These are phyloP conservation scores for Periophthalmodon schlosseri DNA, from an alignment of 2,113 vertebrate species.

Conservation along the genomic window DNA sequence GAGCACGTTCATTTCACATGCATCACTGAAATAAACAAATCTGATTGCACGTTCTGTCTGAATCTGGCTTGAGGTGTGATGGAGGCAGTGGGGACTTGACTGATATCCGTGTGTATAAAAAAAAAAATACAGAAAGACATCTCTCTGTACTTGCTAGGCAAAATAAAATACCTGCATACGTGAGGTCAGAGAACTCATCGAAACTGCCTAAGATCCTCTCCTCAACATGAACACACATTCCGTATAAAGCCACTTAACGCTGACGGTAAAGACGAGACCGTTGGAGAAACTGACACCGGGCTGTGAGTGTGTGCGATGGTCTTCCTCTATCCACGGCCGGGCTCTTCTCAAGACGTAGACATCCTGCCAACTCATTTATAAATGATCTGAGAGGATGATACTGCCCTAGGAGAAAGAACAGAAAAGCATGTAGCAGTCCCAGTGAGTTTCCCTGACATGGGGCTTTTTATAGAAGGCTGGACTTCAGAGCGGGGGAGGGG, in stretches of 20 bases:
- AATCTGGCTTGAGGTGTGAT: too few species aligned
- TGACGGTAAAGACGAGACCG: conserved; percentile 28
- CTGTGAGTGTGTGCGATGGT: conserved; percentile 44
- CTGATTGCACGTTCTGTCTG: too few species aligned
- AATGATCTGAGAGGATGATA: conserved; percentile 77
- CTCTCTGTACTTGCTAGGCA: too few species aligned
- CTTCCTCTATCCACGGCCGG: conserved; percentile 48
- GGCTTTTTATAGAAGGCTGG: conserved; percentile 65
- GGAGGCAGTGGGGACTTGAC: too few species aligned
- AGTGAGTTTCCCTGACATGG: conserved; percentile 68
- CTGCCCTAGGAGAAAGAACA: conserved; percentile 65
- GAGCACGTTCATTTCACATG: too few species aligned
- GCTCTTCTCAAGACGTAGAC: conserved; percentile 64
- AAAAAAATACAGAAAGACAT: too few species aligned
- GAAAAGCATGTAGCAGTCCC: conserved; percentile 72
- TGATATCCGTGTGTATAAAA: too few species aligned
- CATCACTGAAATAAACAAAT: too few species aligned
- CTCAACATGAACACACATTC: conserved; percentile 28
- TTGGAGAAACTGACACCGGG: conserved; percentile 22
- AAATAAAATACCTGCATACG: too few species aligned
- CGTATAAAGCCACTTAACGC: conserved; percentile 45
- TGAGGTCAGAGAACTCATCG: neutral
- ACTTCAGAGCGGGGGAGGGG: conserved; percentile 55
- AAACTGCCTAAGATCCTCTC: conserved; percentile 2
- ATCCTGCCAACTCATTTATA: conserved; percentile 77